Percentiles rank a stretch among this genome's conserved stretches.
phyloP scores from a whole-genome alignment of 2,113 vertebrate genomes.

The Clarias magur region DNA sequence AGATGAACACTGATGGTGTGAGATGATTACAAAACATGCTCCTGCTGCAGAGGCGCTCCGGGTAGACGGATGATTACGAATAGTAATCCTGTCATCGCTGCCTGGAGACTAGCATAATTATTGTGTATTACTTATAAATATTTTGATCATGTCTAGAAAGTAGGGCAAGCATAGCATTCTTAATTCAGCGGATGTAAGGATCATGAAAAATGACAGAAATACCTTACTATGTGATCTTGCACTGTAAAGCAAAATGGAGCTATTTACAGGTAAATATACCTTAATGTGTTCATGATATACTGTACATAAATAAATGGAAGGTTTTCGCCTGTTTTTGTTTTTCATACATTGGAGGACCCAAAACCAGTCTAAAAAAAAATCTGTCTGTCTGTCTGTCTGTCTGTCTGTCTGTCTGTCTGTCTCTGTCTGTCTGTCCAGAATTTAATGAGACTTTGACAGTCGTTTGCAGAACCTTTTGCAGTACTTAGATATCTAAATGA shows the following conservation, averaged over 20 bases:
- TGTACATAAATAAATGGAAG: too few species aligned
- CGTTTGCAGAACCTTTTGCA: too few species aligned
- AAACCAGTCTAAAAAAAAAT: too few species aligned
- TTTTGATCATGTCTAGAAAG: conserved; percentile 10
- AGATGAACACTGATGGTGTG: conserved; percentile 28
- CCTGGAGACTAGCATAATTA: background rate
- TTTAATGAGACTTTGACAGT: too few species aligned
- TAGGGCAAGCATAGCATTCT: too few species aligned
- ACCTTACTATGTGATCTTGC: background rate
- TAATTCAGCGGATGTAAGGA: background rate
- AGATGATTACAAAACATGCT: conserved; percentile 32
- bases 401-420: too few species aligned
- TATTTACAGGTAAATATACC: background rate
- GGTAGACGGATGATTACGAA: background rate
- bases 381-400: too few species aligned
- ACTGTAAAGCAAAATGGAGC: background rate
- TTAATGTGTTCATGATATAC: too few species aligned
- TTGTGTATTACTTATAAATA: background rate
- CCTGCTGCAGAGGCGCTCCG: background rate
- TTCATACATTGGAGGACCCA: too few species aligned
- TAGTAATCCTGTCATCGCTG: conserved; percentile 1
- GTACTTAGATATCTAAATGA: too few species aligned
- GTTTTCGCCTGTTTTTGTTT: too few species aligned
- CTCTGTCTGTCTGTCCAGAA: too few species aligned
- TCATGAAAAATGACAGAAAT: background rate